phyloP scores from a whole-genome alignment of 2,797 vertebrate species.

The Pangasius macronema region DNA sequence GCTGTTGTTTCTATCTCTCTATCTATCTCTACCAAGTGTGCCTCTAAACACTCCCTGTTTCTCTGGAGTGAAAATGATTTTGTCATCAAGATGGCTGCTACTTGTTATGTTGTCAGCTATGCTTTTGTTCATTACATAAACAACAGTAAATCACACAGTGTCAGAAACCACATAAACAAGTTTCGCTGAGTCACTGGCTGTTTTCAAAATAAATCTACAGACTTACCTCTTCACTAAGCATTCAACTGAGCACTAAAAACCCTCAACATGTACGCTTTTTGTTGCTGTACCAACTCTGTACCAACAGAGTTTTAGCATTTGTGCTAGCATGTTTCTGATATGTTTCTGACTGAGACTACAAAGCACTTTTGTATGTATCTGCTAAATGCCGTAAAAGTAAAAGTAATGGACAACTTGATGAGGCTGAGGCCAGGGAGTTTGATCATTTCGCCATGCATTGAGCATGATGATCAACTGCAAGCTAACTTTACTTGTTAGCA shows the following conservation, averaged over 20 bases:
- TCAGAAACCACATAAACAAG: not conserved
- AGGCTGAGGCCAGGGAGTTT: not conserved
- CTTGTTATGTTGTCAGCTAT: not conserved
- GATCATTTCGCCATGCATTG: not conserved
- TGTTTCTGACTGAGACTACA: too few species aligned
- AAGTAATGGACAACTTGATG: not conserved
- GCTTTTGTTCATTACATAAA: slow-evolving; percentile 19
- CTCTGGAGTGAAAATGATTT: not conserved
- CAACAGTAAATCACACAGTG: slow-evolving; percentile 15
- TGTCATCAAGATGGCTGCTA: not conserved
- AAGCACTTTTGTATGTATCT: not conserved
- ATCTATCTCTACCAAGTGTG: not conserved
- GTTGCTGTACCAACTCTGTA: not conserved
- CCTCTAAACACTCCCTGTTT: not conserved
- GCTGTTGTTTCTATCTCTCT: too few species aligned
- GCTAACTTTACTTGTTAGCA: not conserved
- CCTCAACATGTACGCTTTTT: not conserved
- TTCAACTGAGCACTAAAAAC: not conserved
- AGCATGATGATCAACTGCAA: not conserved
- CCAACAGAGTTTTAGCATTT: not conserved
- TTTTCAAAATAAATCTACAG: not conserved
- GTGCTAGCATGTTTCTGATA: not conserved
- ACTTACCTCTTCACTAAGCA: not conserved
- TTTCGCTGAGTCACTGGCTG: not conserved
- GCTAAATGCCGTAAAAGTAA: not conserved